Evolutionary conservation across 2,113 vertebrate species (phyloP), one percentile per base, ranked within the genome.

Genomic region (Sebastes schlegelii): DNA sequence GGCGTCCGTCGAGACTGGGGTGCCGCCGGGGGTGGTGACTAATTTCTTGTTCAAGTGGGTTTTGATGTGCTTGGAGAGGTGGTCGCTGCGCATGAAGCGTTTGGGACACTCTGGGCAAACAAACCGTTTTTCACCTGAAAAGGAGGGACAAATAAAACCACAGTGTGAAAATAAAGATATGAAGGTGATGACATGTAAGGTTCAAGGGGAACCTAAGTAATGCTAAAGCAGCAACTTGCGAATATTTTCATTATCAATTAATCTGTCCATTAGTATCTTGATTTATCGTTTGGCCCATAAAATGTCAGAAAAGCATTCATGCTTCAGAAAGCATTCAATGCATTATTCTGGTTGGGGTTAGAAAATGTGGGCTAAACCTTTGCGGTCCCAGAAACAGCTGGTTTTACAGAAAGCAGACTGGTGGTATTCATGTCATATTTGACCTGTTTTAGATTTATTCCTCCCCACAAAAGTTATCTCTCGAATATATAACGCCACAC

Each of bases 11-110:
- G 96, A 52, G 42, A 74, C 55, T 0, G 87, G 21, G 45, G 51
- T 57, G 51, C 54, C 43, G 52, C 54, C 48, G 43, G 34, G 34
- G 34, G 40, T 17, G 19, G 73, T 11, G 0, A 12, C 64, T 2
- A 89, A 94, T 73, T 99, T 99, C 95, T 99, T 99, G 94, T 98
- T 99, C 83, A 94, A 90, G 93, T 99, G 98, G 76, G 98, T 99
- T 91, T 98, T 98, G 95, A 98, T 95, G 94, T 99, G 97, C 86
- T 99, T 99, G 82, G 98, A 98, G 82, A 99, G 96, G 74, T 99
- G 98, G 88, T 99, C 97, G 48, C 98, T 99, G 57, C 98, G 96
- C 98, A 99, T 99, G 94, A 99, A 99, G 90, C 97, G 97, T 71
- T 99, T 98, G 73, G 97, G 97, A 85, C 98, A 99, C 82, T 99